phyloP scores from a whole-genome alignment of 2,797 vertebrate species.

The Enteromius paludinosus region DNA sequence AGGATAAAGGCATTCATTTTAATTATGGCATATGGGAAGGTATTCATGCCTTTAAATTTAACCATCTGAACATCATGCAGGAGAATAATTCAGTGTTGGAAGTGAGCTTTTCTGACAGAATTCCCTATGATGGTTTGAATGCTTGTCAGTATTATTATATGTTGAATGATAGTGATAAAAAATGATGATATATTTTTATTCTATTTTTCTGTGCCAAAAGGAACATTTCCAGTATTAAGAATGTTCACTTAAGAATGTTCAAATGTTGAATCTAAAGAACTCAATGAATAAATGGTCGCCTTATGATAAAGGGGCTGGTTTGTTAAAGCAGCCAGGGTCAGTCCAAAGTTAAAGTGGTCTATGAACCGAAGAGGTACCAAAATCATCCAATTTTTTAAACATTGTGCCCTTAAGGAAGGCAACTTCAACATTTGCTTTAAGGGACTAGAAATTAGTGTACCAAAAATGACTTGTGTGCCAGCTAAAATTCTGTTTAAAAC shows the following conservation, averaged over 20 bases:
- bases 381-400: conserved; percentile 55
- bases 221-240: conserved; percentile 54
- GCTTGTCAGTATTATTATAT: conserved; percentile 52
- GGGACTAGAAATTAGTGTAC: conserved; percentile 21
- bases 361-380: conserved; percentile 33
- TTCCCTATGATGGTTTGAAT: conserved; percentile 43
- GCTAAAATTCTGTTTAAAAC: conserved; percentile 38
- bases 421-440: conserved; percentile 13
- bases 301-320: conserved; percentile 7
- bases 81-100: background rate
- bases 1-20: conserved; percentile 1
- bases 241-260: conserved; percentile 56
- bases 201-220: conserved; percentile 64
- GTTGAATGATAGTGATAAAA: conserved; percentile 49
- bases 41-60: conserved; percentile 19
- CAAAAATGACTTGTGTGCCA: conserved; percentile 13
- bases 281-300: conserved; percentile 6
- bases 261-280: conserved; percentile 43
- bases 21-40: background rate
- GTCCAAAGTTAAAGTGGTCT: background rate
- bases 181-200: conserved; percentile 64
- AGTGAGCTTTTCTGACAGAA: conserved; percentile 44
- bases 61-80: conserved; percentile 1
- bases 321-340: conserved; percentile 17
- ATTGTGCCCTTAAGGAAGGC: conserved; percentile 39